These are phyloP conservation scores for Ditula angustiorana DNA, from an alignment of 2,888 invertebrate species.

Conservation along the genomic window DNA sequence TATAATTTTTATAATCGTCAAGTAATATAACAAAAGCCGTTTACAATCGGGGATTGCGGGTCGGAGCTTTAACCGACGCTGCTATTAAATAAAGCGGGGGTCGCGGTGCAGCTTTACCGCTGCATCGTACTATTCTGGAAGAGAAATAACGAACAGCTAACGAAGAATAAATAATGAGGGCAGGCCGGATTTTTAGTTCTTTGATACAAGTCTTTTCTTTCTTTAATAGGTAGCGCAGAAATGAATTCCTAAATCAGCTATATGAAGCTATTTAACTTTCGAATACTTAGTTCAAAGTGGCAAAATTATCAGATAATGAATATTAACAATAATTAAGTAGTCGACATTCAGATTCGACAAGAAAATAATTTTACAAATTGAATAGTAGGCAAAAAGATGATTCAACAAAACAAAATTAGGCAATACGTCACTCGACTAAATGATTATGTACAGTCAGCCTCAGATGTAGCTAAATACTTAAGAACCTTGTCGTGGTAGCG, in stretches of 20 bases:
- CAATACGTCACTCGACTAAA: too few species aligned
- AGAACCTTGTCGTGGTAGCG: too few species aligned
- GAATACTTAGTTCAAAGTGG: background rate
- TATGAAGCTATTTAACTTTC: background rate
- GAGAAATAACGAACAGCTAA: conserved; percentile 28
- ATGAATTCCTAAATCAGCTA: background rate
- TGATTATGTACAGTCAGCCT: too few species aligned
- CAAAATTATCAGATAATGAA: too few species aligned
- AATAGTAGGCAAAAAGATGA: too few species aligned
- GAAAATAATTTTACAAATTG: too few species aligned
- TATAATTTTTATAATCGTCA: too few species aligned
- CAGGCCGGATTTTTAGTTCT: conserved; percentile 4
- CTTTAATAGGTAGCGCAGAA: background rate
- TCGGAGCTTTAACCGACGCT: background rate
- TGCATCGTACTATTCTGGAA: background rate
- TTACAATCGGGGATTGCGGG: background rate
- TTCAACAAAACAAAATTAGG: too few species aligned
- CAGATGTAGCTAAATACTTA: too few species aligned
- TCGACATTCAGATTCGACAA: too few species aligned
- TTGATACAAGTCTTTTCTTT: too few species aligned
- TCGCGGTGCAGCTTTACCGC: background rate
- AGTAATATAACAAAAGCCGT: background rate
- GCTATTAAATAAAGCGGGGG: background rate
- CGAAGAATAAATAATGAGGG: conserved; percentile 31
- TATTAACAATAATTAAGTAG: too few species aligned